Evolutionary conservation across 2,888 invertebrate genomes (phyloP).

Genomic region (Plutella xylostella): DNA sequence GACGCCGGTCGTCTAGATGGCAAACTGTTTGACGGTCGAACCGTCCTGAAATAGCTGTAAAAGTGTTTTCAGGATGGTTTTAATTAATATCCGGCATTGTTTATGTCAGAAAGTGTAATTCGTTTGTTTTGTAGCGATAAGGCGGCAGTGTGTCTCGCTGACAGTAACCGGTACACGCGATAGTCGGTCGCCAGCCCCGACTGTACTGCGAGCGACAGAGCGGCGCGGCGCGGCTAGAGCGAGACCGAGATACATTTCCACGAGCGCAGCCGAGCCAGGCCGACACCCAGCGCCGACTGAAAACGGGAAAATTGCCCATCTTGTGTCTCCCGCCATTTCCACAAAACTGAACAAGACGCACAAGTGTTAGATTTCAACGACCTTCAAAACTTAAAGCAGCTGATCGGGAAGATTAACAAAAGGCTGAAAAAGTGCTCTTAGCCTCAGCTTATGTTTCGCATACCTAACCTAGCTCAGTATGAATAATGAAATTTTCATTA

Average conservation of each 20-base stretch:
- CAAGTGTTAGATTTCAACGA: no score
- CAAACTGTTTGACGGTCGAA: conserved; percentile 1
- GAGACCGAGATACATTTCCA: not conserved
- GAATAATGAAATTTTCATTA: no score
- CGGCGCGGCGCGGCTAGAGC: not conserved
- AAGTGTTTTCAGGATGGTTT: not conserved
- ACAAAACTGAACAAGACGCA: not conserved
- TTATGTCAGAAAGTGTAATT: not conserved
- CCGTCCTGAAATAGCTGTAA: not conserved
- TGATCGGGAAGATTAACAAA: not conserved
- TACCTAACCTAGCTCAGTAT: no score
- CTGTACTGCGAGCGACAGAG: not conserved
- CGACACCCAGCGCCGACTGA: not conserved
- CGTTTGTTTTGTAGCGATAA: conserved; percentile 3
- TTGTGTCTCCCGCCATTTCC: not conserved
- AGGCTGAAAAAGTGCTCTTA: no score
- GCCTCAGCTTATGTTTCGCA: no score
- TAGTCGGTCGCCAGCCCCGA: not conserved
- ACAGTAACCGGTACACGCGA: conserved; percentile 1
- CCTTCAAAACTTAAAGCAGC: no score
- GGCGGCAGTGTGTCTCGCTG: not conserved
- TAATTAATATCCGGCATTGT: not conserved
- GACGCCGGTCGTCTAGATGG: conserved; percentile 43
- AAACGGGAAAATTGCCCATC: conserved; percentile 1
- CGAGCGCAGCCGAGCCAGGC: not conserved